Evolutionary conservation across 2,888 invertebrate species (phyloP).

Genomic region (Troides oblongomaculatus): DNA sequence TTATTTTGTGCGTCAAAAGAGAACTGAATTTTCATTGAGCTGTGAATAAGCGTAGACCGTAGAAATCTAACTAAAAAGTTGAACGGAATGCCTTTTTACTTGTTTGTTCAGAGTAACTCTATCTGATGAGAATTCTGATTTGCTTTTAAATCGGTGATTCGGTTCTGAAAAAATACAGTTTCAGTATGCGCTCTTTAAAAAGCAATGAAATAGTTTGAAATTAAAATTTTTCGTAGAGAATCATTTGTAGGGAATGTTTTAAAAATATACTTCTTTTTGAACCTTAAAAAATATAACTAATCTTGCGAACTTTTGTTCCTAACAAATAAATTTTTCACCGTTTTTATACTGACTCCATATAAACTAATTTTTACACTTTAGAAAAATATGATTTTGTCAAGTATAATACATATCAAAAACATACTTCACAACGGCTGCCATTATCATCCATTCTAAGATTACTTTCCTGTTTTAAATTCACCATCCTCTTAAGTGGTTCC

Average conservation of each 20-base stretch:
- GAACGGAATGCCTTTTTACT: slow-evolving; percentile 57
- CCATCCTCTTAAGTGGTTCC: neutral
- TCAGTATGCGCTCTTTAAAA: slow-evolving; percentile 32
- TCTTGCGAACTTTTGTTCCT: no score
- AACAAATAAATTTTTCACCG: no score
- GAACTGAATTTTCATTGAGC: slow-evolving; percentile 64
- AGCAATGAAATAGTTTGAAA: neutral
- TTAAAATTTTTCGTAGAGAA: neutral
- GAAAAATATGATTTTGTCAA: neutral
- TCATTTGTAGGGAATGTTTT: no score
- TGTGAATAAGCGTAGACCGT: slow-evolving; percentile 53
- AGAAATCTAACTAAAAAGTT: slow-evolving; percentile 67
- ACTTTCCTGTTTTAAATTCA: slow-evolving; percentile 1
- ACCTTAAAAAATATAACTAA: neutral
- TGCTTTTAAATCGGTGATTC: slow-evolving; percentile 46
- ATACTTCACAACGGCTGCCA: neutral
- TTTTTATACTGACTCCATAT: no score
- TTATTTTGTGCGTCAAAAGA: slow-evolving; percentile 56
- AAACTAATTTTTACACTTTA: neutral
- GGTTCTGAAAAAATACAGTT: slow-evolving; percentile 39
- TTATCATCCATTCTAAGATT: neutral
- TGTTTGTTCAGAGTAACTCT: slow-evolving; percentile 49
- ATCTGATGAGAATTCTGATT: slow-evolving; percentile 49
- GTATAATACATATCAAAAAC: neutral
- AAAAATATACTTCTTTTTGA: neutral